Percentiles rank a stretch among this genome's conserved stretches.
Conservation (phyloP, 1,140 invertebrate genomes). For the Heliothis virescens region DNA sequence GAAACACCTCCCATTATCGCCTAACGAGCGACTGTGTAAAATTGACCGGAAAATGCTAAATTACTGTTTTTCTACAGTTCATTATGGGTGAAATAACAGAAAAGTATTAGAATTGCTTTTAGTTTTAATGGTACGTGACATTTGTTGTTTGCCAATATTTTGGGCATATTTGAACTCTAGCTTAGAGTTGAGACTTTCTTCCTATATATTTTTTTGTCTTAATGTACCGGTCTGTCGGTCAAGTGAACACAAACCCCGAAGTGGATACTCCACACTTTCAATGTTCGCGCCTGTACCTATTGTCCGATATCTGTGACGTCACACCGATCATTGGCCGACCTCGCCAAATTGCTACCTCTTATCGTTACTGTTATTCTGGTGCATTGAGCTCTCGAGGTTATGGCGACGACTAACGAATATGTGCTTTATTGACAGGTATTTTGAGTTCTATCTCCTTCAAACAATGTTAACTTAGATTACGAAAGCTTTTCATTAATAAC, state of each 20-base stretch:
- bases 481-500: too few species aligned
- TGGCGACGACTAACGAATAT: neutral
- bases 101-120: too few species aligned
- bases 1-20: constrained; percentile 31
- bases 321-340: constrained; percentile 4
- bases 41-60: constrained; percentile 3
- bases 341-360: constrained; percentile 31
- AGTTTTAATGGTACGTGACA: too few species aligned
- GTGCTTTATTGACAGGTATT: neutral
- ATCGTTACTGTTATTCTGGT: constrained; percentile 30
- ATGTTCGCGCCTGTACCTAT: neutral
- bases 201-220: neutral
- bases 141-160: too few species aligned
- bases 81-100: neutral
- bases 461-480: neutral
- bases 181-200: too few species aligned
- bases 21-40: constrained; percentile 18
- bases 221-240: neutral
- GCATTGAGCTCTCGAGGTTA: neutral
- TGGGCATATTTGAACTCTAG: too few species aligned
- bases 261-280: neutral
- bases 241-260: neutral
- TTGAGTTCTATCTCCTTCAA: neutral
- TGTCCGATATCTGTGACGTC: constrained; percentile 38
- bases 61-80: neutral